phyloP scores from a whole-genome alignment of 2,113 vertebrate species.

The Leptosomus discolor region DNA sequence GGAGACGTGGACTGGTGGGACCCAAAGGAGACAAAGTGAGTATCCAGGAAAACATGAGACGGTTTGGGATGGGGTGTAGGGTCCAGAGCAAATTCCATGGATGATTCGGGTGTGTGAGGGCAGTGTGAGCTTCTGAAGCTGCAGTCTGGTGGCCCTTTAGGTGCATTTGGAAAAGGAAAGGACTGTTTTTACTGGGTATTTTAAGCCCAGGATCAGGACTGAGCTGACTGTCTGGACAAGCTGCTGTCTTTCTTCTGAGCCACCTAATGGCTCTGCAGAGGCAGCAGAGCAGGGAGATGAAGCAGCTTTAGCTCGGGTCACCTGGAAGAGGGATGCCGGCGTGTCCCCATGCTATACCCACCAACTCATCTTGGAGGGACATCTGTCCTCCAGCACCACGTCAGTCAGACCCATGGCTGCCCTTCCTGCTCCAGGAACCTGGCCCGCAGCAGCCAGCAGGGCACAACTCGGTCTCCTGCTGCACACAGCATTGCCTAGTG shows the following conservation, averaged over 20 bases:
- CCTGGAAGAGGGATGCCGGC: neutral
- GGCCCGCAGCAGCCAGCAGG: fast-evolving
- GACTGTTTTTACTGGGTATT: neutral
- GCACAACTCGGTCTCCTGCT: neutral
- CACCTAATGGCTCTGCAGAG: neutral
- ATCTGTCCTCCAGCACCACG: fast-evolving
- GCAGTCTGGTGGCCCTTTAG: neutral
- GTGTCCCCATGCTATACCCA: fast-evolving
- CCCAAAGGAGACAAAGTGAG: conserved; percentile 87
- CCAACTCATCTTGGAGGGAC: neutral
- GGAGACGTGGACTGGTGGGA: conserved; percentile 76
- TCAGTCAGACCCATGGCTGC: neutral
- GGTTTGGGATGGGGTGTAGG: fast-evolving
- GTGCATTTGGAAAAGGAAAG: neutral
- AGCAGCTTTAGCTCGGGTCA: neutral
- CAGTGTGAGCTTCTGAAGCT: neutral
- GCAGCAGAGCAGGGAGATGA: neutral
- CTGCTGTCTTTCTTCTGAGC: neutral
- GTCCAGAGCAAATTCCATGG: fast-evolving
- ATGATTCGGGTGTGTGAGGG: neutral
- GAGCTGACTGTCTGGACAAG: neutral
- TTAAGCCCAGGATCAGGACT: neutral
- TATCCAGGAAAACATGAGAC: fast-evolving
- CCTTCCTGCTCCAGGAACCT: neutral
- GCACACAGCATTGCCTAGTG: neutral